Evolutionary conservation across 2,797 vertebrate genomes (phyloP).

Genomic region (Syndactyla subalaris): DNA sequence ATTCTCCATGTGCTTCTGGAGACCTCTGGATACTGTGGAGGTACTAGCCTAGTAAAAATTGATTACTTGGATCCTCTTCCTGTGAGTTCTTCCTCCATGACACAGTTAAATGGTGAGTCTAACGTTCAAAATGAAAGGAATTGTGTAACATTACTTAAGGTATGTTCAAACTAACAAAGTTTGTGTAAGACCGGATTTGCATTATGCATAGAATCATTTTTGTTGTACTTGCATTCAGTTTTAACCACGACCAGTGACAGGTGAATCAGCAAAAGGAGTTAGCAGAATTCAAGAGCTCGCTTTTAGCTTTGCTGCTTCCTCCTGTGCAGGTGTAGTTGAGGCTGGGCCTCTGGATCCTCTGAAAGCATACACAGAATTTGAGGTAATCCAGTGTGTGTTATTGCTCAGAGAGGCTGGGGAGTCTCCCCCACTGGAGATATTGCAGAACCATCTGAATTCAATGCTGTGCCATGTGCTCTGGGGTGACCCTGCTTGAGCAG

Average conservation of each 20-base stretch:
- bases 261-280: background rate
- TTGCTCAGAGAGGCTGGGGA: background rate
- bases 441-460: background rate
- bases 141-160: background rate
- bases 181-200: background rate
- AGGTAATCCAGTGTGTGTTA: background rate
- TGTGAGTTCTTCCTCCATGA: background rate
- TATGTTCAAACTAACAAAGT: background rate
- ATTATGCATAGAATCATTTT: background rate
- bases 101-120: background rate
- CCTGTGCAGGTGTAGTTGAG: background rate
- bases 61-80: background rate
- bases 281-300: background rate
- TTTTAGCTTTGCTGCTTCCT: background rate
- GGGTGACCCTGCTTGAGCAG: background rate
- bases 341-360: background rate
- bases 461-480: background rate
- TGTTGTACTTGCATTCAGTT: background rate
- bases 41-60: background rate
- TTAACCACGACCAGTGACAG: background rate
- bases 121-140: background rate
- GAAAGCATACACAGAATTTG: background rate
- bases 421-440: background rate
- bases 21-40: background rate
- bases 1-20: background rate